A percentile compares a stretch with the other conserved stretches of the same genome.
Conservation (phyloP, 2,888 invertebrate species). For the Amphimallon solstitiale region DNA sequence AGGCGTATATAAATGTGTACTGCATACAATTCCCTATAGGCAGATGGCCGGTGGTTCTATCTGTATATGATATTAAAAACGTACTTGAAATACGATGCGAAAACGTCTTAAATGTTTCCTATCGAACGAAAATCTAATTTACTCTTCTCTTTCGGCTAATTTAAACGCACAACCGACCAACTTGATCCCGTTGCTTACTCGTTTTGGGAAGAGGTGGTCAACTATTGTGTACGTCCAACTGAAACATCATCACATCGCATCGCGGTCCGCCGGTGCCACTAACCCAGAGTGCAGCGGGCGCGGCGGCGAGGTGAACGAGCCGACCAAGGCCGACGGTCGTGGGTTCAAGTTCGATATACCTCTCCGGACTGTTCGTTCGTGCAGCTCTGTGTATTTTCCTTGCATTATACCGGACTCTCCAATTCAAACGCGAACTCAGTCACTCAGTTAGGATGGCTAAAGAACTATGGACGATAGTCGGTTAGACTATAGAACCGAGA, state of each 20-base stretch:
- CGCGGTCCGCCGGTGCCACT: constrained; percentile 50
- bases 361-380: constrained; percentile 42
- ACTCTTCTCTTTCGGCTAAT: too few species aligned
- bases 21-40: too few species aligned
- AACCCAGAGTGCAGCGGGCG: constrained; percentile 59
- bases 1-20: too few species aligned
- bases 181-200: constrained; percentile 12
- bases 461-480: neutral
- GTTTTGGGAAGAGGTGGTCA: constrained; percentile 18
- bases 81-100: too few species aligned
- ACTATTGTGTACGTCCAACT: neutral
- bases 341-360: constrained; percentile 53
- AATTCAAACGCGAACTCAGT: neutral
- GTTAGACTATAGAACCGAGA: neutral
- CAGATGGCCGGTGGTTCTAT: too few species aligned
- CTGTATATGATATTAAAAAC: too few species aligned
- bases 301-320: constrained; percentile 68
- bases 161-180: neutral
- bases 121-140: too few species aligned
- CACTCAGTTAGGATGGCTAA: constrained; percentile 6
- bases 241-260: constrained; percentile 32
- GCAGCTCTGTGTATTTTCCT: too few species aligned
- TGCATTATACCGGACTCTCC: too few species aligned
- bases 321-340: constrained; percentile 65
- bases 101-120: too few species aligned